Evolutionary conservation across 2,888 invertebrate species (phyloP).

Genomic region (Acleris holmiana): DNA sequence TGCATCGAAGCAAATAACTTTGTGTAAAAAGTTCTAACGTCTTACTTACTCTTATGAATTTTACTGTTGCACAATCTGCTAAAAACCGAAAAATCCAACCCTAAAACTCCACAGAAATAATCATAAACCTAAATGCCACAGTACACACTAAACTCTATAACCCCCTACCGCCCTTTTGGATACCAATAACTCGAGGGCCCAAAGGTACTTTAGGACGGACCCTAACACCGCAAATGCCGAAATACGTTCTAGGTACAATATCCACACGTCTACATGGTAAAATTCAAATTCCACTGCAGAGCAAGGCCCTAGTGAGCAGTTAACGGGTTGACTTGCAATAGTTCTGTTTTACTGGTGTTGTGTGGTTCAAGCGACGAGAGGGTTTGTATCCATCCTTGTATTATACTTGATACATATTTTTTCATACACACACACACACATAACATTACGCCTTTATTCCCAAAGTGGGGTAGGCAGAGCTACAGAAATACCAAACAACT

Average conservation of each 20-base stretch:
- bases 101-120: background rate
- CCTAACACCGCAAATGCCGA: constrained; percentile 30
- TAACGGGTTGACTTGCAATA: constrained; percentile 44
- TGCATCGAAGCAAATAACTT: no score
- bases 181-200: constrained; percentile 28
- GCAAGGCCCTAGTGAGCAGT: constrained; percentile 40
- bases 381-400: background rate
- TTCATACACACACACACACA: no score
- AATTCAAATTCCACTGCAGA: constrained; percentile 32
- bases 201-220: constrained; percentile 29
- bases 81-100: background rate
- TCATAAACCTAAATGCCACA: background rate
- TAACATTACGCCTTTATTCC: no score
- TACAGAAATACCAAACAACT: no score
- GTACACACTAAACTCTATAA: constrained; percentile 7
- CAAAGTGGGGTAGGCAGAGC: no score
- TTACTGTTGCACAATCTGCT: background rate
- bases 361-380: constrained; percentile 9
- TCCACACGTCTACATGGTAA: constrained; percentile 31
- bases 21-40: no score
- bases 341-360: constrained; percentile 38
- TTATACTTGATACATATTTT: no score
- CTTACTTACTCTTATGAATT: no score
- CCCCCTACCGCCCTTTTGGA: constrained; percentile 15
- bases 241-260: constrained; percentile 25